Evolutionary conservation across 2,113 vertebrate genomes (phyloP).

Genomic region (Istiophorus platypterus): DNA sequence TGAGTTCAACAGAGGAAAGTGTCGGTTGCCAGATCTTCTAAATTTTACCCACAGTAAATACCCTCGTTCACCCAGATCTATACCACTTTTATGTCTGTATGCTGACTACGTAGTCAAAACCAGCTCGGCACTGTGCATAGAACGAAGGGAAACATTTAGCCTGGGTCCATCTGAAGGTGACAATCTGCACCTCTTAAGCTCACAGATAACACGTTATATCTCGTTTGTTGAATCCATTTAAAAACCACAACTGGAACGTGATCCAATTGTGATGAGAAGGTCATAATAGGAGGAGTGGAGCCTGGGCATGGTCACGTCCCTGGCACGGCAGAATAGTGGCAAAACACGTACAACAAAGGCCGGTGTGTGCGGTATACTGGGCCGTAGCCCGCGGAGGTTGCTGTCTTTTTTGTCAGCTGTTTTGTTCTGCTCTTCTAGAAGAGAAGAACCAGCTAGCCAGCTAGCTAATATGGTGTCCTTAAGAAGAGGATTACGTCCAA

Average conservation of each 20-base stretch:
- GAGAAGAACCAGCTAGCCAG: neutral
- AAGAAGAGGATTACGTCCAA: neutral
- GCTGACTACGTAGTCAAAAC: neutral
- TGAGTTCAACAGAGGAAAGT: neutral
- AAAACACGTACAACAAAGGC: neutral
- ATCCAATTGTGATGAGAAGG: neutral
- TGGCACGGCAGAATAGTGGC: neutral
- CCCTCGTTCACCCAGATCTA: neutral
- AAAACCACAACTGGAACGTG: neutral
- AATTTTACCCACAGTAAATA: neutral
- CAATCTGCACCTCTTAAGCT: neutral
- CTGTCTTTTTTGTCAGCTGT: neutral
- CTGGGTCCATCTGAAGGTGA: neutral
- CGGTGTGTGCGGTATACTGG: neutral
- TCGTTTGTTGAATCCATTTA: neutral
- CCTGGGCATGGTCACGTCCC: neutral
- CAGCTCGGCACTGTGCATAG: neutral
- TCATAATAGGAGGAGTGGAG: neutral
- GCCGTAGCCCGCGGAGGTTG: neutral
- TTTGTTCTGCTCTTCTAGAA: slow-evolving; percentile 7
- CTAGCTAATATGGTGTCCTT: neutral
- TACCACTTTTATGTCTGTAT: neutral
- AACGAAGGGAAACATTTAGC: neutral
- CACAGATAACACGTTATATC: neutral
- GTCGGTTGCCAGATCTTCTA: neutral